These are phyloP conservation scores for Cyclopterus lumpus DNA, from an alignment of 2,797 vertebrate species.

Conservation along the genomic window DNA sequence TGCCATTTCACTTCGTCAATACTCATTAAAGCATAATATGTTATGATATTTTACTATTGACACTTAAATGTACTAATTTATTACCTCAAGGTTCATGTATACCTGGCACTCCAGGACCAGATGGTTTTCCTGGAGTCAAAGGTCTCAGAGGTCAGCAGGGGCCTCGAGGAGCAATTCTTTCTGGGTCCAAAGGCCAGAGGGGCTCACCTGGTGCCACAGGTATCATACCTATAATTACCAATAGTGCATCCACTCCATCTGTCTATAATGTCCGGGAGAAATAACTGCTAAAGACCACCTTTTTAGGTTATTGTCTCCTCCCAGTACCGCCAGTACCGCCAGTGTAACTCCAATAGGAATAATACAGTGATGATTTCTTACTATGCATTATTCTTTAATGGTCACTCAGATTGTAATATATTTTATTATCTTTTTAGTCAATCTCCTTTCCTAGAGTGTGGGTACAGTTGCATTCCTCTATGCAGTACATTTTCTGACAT, in stretches of 20 bases:
- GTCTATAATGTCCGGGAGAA: not conserved
- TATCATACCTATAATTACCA: conserved; percentile 36
- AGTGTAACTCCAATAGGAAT: not conserved
- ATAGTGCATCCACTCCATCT: not conserved
- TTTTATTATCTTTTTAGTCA: not conserved
- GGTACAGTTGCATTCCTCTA: not conserved
- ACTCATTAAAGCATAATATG: not conserved
- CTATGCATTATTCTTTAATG: not conserved
- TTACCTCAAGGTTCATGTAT: conserved; percentile 38
- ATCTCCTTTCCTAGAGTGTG: not conserved
- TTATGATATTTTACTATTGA: not conserved
- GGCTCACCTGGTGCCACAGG: conserved; percentile 63
- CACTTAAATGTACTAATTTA: conserved; percentile 4
- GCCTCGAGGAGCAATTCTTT: conserved; percentile 26
- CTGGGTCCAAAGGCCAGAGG: conserved; percentile 55
- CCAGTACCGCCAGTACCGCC: no score
- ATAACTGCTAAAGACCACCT: not conserved
- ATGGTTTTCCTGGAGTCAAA: conserved; percentile 65
- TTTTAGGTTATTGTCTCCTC: not conserved
- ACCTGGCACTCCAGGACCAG: conserved; percentile 57
- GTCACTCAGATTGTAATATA: not conserved
- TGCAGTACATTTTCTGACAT: not conserved
- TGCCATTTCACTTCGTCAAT: not conserved
- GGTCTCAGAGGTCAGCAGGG: conserved; percentile 59
- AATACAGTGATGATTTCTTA: conserved; percentile 1